Percentiles rank a stretch among this genome's conserved stretches.
These are phyloP conservation scores for Leucophora obtusa DNA, from an alignment of 2,888 invertebrate species.

Conservation along the genomic window DNA sequence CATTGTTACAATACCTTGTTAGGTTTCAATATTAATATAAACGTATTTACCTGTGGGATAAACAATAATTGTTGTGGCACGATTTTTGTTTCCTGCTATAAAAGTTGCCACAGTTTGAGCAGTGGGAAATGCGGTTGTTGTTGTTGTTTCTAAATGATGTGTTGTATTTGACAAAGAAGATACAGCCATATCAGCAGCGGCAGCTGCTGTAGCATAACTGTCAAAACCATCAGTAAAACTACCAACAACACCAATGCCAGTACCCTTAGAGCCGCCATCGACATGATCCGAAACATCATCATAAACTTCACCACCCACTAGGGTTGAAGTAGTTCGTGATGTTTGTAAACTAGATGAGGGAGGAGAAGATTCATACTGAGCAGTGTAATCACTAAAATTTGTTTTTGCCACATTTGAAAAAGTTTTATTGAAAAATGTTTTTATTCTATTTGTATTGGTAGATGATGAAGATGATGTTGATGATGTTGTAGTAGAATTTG, in stretches of 20 bases:
- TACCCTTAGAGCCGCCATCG: too few relatives aligned
- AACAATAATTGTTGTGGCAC: conserved; percentile 85
- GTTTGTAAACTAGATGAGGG: neutral
- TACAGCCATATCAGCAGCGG: conserved; percentile 55
- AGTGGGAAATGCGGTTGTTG: conserved; percentile 69
- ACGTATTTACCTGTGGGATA: conserved; percentile 84
- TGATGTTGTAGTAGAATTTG: neutral
- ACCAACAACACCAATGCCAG: conserved; percentile 63
- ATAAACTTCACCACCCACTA: conserved; percentile 35
- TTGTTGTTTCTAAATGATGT: conserved; percentile 57
- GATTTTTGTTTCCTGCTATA: conserved; percentile 81
- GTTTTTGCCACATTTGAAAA: conserved; percentile 67
- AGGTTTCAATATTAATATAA: too few relatives aligned
- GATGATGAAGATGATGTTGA: conserved; percentile 13
- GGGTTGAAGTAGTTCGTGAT: neutral
- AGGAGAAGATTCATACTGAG: conserved; percentile 53
- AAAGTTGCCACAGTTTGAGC: conserved; percentile 76
- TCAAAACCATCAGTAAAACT: conserved; percentile 61
- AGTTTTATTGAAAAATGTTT: conserved; percentile 70
- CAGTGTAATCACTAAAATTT: conserved; percentile 67
- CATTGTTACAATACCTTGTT: too few relatives aligned
- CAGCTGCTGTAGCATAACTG: conserved; percentile 56
- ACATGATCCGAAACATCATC: conserved; percentile 37
- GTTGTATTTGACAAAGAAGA: conserved; percentile 53
- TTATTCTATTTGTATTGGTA: conserved; percentile 38